Base-by-base conservation (phyloP, 2,113 vertebrate genomes). In the Cygnus buccinator region DNA sequence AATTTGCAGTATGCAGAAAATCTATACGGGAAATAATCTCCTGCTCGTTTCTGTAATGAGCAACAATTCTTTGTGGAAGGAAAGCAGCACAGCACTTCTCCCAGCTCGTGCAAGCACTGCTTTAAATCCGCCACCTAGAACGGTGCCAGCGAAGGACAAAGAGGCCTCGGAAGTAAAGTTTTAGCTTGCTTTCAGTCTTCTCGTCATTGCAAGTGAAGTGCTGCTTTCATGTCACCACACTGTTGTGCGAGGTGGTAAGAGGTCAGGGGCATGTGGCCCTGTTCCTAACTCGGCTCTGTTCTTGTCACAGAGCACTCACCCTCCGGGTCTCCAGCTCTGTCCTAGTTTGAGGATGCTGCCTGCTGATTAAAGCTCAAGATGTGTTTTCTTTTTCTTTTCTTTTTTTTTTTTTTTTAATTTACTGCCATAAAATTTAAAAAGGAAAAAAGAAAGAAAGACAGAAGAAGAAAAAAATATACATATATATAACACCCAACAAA, bases 81-180 rank as follows among this genome's bases (percentile, higher is more conserved):
- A 85, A 95, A 94, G 95, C 74, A 71, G 75, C 95, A 74, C 91
- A 91, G 92, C 93, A 35, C 87, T 83, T 67, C 63, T 77, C 82
- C 66, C 5, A 48, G 61, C 93, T 93, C 61, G 20, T 2, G 61
- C 2, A 1, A 70, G 88, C 88, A 19, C 65, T 55, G 80, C 70
- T 84, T 76, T 33, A 76, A 93, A 92, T 89, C 7, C 80, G 58
- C 48, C 11, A 77, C 87, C 90, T 58, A 39, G 31, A 71, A 87
- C 10, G 57, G 67, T 58, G 66, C 84, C 94, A 92, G 59, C 0
- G 13, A 87, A 95, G 87, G 95, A 79, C 86, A 76, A 72, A 90
- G 92, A 65, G 66, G 89, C 78, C 91, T 95, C 91, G 93, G 88
- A 86, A 96, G 71, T 31, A 23, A 79, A 94, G 92, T 82, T 87